These are phyloP conservation scores for Calyptomena viridis DNA, from an alignment of 2,113 vertebrate species.

Conservation along the genomic window DNA sequence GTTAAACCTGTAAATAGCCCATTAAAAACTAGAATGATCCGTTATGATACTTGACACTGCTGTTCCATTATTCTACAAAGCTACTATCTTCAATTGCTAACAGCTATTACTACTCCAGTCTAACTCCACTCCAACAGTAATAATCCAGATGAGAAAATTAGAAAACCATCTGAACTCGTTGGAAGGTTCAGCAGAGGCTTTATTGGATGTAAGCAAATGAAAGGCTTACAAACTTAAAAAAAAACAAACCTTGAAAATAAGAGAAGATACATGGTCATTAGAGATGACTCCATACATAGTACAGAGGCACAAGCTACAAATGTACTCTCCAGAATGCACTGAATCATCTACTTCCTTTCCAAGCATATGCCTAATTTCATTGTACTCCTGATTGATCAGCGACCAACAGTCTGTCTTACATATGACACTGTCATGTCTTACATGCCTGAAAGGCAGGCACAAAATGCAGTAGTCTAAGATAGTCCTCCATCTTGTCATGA, in stretches of 20 bases:
- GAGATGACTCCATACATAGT: neutral
- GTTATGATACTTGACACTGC: neutral
- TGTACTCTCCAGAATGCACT: neutral
- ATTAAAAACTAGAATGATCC: neutral
- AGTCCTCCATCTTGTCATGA: neutral
- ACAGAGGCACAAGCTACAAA: neutral
- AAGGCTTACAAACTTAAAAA: neutral
- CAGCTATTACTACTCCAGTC: neutral
- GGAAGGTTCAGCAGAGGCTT: neutral
- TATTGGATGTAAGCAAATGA: neutral
- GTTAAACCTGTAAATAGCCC: neutral
- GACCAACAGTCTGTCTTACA: neutral
- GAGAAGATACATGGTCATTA: neutral
- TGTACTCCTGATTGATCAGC: neutral
- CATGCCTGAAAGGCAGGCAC: rapidly evolving
- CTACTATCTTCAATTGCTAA: neutral
- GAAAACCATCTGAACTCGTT: neutral
- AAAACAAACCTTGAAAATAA: neutral
- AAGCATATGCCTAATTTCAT: rapidly evolving
- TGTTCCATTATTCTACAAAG: neutral
- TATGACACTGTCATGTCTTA: too few species aligned
- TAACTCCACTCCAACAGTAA: neutral
- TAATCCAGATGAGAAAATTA: neutral
- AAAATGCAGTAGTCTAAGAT: neutral
- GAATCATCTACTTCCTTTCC: neutral